These are phyloP conservation scores for Grammatotria lemairii DNA, from an alignment of 2,113 vertebrate genomes.

Conservation along the genomic window DNA sequence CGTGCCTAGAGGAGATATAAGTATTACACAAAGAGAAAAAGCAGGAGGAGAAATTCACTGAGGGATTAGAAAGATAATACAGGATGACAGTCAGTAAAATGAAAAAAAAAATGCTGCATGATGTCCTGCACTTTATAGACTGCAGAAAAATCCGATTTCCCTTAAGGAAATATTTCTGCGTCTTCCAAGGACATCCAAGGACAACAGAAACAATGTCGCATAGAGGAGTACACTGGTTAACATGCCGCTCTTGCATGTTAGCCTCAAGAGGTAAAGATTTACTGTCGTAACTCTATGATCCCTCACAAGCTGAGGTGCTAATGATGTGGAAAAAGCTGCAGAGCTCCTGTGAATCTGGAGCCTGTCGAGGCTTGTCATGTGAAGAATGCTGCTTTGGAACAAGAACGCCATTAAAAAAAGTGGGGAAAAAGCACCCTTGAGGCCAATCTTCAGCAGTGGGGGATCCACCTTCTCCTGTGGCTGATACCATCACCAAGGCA, in stretches of 20 bases:
- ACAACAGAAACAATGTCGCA: neutral
- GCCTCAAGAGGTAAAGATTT: neutral
- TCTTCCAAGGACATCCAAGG: neutral
- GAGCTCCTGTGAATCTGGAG: conserved; percentile 24
- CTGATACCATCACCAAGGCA: neutral
- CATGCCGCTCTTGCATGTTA: neutral
- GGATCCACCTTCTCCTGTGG: neutral
- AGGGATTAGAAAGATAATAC: conserved; percentile 14
- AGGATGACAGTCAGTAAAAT: conserved; percentile 9
- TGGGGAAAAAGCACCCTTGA: neutral
- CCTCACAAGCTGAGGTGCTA: neutral
- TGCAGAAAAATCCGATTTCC: neutral
- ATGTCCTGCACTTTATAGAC: neutral
- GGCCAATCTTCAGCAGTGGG: neutral
- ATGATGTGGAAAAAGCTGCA: conserved; percentile 33
- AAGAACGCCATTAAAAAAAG: conserved; percentile 2
- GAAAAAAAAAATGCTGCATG: neutral
- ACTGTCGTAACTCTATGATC: neutral
- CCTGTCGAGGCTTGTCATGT: conserved; percentile 33
- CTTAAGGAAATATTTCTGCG: neutral
- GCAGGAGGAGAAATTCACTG: neutral
- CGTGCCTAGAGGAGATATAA: neutral
- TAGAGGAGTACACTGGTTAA: neutral
- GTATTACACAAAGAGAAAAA: neutral
- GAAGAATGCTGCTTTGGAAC: conserved; percentile 15